Evolutionary conservation across 2,113 vertebrate genomes (phyloP).

Genomic region (Colius striatus): DNA sequence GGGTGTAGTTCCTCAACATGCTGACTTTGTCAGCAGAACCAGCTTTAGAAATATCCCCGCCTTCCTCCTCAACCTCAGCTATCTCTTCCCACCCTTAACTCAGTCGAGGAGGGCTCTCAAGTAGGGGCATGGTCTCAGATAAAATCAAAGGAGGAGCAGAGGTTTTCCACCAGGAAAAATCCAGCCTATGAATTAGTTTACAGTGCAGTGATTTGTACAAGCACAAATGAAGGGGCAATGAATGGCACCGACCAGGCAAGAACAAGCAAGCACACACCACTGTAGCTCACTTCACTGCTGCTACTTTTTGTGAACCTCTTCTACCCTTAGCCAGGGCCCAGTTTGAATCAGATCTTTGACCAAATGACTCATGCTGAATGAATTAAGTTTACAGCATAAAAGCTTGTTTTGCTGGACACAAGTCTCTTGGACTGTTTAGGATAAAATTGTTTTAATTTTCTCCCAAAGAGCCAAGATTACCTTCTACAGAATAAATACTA

Average conservation of each 20-base stretch:
- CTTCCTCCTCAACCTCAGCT: neutral
- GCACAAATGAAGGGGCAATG: neutral
- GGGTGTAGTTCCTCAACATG: neutral
- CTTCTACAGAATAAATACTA: neutral
- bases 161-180: neutral
- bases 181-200: neutral
- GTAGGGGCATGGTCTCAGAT: accelerated
- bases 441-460: neutral
- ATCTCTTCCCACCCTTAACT: neutral
- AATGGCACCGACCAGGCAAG: neutral
- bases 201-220: neutral
- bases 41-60: neutral
- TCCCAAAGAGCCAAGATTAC: neutral
- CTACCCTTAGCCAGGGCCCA: neutral
- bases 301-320: neutral
- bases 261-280: neutral
- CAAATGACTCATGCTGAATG: neutral
- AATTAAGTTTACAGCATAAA: neutral
- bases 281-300: neutral
- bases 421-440: neutral
- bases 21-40: conserved; percentile 5
- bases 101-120: neutral
- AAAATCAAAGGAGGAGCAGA: neutral
- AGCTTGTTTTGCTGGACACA: neutral
- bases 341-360: neutral